Evolutionary conservation across 2,888 invertebrate species (phyloP).

Genomic region (Agrotis ipsilon): DNA sequence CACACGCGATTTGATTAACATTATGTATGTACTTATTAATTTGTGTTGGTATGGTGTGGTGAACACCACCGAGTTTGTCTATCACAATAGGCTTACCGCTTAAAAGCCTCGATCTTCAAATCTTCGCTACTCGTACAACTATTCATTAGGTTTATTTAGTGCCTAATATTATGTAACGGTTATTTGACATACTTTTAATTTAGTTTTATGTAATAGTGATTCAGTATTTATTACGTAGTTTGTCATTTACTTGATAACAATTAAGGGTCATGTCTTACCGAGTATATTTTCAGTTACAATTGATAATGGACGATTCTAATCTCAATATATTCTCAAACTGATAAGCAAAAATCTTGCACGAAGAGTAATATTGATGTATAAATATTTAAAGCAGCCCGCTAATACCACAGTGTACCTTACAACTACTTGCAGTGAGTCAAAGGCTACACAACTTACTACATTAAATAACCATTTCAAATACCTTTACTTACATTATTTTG

Average conservation of each 20-base stretch:
- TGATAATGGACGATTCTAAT: constrained; percentile 59
- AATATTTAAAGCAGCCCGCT: constrained; percentile 33
- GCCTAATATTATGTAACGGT: constrained; percentile 51
- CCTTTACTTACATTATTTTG: neutral
- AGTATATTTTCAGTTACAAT: constrained; percentile 50
- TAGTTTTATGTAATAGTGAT: constrained; percentile 24
- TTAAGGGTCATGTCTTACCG: constrained; percentile 24
- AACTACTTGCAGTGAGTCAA: constrained; percentile 31
- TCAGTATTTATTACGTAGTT: constrained; percentile 44
- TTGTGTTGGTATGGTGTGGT: constrained; percentile 51
- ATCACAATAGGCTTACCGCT: constrained; percentile 63
- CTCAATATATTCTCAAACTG: constrained; percentile 32
- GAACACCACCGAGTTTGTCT: constrained; percentile 43
- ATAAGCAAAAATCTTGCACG: constrained; percentile 30
- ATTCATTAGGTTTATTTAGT: constrained; percentile 45
- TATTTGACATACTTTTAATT: constrained; percentile 24
- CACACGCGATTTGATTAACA: constrained; percentile 60
- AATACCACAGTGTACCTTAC: constrained; percentile 39
- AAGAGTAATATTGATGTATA: constrained; percentile 29
- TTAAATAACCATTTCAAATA: neutral
- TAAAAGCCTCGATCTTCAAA: constrained; percentile 52
- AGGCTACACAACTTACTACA: neutral
- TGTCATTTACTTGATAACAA: constrained; percentile 22
- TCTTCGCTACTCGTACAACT: constrained; percentile 31
- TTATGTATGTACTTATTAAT: constrained; percentile 55